Conservation (phyloP, 92 coral and sea anemone genomes). For the Porites rus region DNA sequence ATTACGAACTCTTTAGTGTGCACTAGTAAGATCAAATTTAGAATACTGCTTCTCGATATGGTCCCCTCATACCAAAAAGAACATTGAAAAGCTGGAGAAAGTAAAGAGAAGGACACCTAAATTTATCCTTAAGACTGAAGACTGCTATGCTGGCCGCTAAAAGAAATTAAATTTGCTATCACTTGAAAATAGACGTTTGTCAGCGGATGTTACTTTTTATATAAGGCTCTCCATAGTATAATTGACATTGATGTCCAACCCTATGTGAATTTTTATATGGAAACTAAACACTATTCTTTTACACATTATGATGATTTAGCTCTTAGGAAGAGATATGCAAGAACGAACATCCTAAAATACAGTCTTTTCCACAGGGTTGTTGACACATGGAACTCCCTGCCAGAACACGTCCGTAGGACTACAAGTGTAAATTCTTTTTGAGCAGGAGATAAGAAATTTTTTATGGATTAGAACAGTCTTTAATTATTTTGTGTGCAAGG, state of each 20-base stretch:
- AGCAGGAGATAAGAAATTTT: background rate
- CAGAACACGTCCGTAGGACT: too few relatives aligned
- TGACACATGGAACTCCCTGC: too few relatives aligned
- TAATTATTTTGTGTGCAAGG: too few relatives aligned
- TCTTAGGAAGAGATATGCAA: background rate
- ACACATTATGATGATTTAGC: background rate
- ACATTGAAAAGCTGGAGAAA: too few relatives aligned
- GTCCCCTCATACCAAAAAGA: too few relatives aligned
- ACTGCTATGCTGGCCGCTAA: constrained; percentile 27
- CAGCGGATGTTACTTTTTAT: background rate
- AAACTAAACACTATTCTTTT: background rate
- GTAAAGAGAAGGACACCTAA: background rate
- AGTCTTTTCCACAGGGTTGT: too few relatives aligned
- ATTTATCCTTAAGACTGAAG: constrained; percentile 16
- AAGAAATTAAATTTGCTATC: constrained; percentile 26
- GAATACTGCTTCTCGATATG: too few relatives aligned
- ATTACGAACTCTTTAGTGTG: too few relatives aligned
- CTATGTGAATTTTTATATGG: too few relatives aligned
- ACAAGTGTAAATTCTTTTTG: background rate
- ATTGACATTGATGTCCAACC: background rate
- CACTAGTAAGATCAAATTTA: too few relatives aligned
- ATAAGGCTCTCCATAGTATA: background rate
- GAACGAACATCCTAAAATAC: too few relatives aligned
- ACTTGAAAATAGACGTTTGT: background rate
- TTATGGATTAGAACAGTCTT: background rate